Percentiles rank a stretch among this genome's conserved stretches.
These are phyloP conservation scores for Entelurus aequoreus DNA, from an alignment of 2,113 vertebrate genomes.

Conservation along the genomic window DNA sequence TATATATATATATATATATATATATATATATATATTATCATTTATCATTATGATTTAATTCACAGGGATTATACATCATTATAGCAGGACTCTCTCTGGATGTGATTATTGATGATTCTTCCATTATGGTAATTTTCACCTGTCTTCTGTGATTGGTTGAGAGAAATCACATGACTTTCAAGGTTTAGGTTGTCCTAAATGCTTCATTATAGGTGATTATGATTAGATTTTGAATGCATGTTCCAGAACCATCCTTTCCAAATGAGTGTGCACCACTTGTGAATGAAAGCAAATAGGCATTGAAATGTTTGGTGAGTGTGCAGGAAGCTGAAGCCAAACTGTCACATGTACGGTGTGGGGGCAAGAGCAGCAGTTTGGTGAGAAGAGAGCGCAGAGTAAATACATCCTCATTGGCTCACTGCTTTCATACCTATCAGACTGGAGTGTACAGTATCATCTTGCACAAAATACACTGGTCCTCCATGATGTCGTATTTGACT, in stretches of 20 bases:
- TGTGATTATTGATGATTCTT: not conserved
- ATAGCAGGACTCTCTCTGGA: too few relatives aligned
- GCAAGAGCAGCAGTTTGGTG: slow-evolving; percentile 60
- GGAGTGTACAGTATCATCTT: not conserved
- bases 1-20: too few relatives aligned
- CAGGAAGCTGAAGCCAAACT: slow-evolving; percentile 53
- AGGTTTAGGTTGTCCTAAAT: not conserved
- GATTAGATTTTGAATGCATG: not conserved
- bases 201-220: not conserved
- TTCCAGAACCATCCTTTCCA: slow-evolving; percentile 9
- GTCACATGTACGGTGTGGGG: slow-evolving; percentile 40
- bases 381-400: slow-evolving; percentile 60
- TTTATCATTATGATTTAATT: too few relatives aligned
- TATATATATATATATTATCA: too few relatives aligned
- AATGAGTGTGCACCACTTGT: slow-evolving; percentile 2
- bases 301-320: slow-evolving; percentile 26
- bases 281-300: slow-evolving; percentile 30
- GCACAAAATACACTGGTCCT: too few relatives aligned
- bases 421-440: not conserved
- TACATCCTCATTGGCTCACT: slow-evolving; percentile 10
- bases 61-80: too few relatives aligned
- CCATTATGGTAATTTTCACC: not conserved
- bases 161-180: not conserved
- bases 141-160: not conserved
- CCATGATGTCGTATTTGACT: not conserved